Evolutionary conservation across 2,113 vertebrate genomes (phyloP), one percentile per base, ranked within the genome.

Genomic region (Oenanthe oenanthe): DNA sequence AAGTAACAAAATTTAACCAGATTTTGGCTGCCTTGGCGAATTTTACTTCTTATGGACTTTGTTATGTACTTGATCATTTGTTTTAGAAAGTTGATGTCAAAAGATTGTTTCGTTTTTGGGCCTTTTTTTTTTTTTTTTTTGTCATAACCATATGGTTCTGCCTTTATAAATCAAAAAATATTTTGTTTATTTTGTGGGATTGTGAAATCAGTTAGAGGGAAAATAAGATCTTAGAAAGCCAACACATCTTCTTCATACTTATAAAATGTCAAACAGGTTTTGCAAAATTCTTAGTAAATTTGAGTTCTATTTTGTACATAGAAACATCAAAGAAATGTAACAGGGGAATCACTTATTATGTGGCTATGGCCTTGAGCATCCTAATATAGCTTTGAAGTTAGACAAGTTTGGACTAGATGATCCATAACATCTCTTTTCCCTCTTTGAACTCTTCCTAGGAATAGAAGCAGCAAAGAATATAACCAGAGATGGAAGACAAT

Each of bases 371-470:
- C 51, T 38, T 70, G 40, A 86, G 51, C 42, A 80, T 34, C 38
- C 25, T 36, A 72, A 73, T 58, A 65, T 60, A 67, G 28, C 77
- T 95, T 90, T 85, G 43, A 94, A 71, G 32, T 48, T 48, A 48
- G 50, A 15, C 1, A 0, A 73, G 40, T 87, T 78, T 82, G 12
- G 11, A 81, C 65, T 80, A 34, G 42, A 53, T 36, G 7, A 81
- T 71, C 29, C 63, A 16, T 25, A 63, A 10, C 43, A 24, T 5
- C 11, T 40, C 19, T 57, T 84, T 84, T 62, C 17, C 47, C 6
- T 65, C 84, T 91, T 73, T 56, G 29, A 89, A 38, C 17, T 60
- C 9, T 40, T 48, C 14, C 25, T 36, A 9, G 66, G 25, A 80
- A 66, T 51, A 29, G 31, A 43, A 81, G 12, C 28, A 74, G 13